Percentiles rank a stretch among this genome's conserved stretches.
phyloP scores from a whole-genome alignment of 2,797 vertebrate species.

The Sebastes iracundus region DNA sequence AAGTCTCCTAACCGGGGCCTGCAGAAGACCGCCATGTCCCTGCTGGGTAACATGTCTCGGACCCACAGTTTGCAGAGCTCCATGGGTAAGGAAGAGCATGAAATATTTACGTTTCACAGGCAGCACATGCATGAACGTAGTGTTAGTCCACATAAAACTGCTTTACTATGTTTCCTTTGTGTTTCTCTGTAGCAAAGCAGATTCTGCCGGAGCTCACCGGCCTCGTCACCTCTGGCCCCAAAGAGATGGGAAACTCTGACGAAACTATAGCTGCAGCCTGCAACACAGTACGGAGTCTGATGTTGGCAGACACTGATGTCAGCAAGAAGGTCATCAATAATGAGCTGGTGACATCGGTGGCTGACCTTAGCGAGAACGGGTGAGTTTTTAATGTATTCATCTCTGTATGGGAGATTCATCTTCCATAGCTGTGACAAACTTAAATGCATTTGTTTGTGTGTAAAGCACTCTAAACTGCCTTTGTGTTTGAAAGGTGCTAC shows the following conservation, averaged over 20 bases:
- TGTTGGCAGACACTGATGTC: constrained; percentile 81
- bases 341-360: constrained; percentile 80
- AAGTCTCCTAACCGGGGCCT: constrained; percentile 82
- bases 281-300: constrained; percentile 83
- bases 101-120: neutral
- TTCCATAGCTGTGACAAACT: neutral
- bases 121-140: neutral
- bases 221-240: constrained; percentile 73
- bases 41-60: constrained; percentile 91
- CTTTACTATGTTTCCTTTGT: neutral
- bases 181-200: constrained; percentile 78
- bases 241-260: constrained; percentile 75
- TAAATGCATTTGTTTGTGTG: neutral
- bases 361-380: constrained; percentile 81
- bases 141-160: neutral
- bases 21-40: constrained; percentile 84
- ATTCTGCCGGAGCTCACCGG: constrained; percentile 86
- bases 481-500: neutral
- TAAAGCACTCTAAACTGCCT: neutral
- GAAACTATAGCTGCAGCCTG: constrained; percentile 85
- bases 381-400: constrained; percentile 62
- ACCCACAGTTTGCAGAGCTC: constrained; percentile 77
- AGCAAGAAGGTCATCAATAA: constrained; percentile 83
- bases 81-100: constrained; percentile 82
- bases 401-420: neutral